Conservation (phyloP, 2,113 vertebrate genomes). For the Rhodinocichla rosea region DNA sequence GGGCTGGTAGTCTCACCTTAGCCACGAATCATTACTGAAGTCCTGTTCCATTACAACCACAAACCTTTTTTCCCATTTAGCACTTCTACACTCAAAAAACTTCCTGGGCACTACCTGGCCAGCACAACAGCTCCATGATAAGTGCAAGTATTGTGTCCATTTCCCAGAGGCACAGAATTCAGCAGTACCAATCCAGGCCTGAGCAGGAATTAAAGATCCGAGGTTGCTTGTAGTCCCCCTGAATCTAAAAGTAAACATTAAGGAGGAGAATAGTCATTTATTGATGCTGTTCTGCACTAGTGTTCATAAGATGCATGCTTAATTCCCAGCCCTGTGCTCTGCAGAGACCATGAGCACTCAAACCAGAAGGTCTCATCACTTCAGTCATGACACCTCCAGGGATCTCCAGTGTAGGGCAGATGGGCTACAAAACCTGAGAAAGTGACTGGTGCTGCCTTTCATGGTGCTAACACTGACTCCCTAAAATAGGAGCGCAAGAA, state of each 20-base stretch:
- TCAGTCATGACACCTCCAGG: conserved; percentile 24
- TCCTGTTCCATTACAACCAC: not conserved
- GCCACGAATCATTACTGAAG: not conserved
- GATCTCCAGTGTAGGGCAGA: not conserved
- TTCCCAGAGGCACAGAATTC: not conserved
- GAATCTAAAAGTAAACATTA: not conserved
- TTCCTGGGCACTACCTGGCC: not conserved
- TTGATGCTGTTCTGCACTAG: not conserved
- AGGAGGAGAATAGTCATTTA: not conserved
- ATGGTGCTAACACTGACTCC: not conserved
- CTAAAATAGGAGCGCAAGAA: not conserved
- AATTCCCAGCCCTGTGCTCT: conserved; percentile 9
- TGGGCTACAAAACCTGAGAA: not conserved
- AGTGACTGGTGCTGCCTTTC: not conserved
- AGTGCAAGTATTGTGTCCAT: not conserved
- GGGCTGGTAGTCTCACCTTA: not conserved
- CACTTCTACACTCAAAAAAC: not conserved
- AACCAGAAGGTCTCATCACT: conserved; percentile 7
- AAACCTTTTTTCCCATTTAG: not conserved
- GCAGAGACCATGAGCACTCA: not conserved
- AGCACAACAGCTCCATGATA: not conserved
- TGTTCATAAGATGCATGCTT: not conserved
- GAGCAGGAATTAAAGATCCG: not conserved
- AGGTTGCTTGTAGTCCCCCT: not conserved
- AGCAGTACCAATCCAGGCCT: not conserved